Percentiles rank a stretch among this genome's conserved stretches.
These are phyloP conservation scores for Alfaro cultratus DNA, from an alignment of 2,797 vertebrate genomes.

Conservation along the genomic window DNA sequence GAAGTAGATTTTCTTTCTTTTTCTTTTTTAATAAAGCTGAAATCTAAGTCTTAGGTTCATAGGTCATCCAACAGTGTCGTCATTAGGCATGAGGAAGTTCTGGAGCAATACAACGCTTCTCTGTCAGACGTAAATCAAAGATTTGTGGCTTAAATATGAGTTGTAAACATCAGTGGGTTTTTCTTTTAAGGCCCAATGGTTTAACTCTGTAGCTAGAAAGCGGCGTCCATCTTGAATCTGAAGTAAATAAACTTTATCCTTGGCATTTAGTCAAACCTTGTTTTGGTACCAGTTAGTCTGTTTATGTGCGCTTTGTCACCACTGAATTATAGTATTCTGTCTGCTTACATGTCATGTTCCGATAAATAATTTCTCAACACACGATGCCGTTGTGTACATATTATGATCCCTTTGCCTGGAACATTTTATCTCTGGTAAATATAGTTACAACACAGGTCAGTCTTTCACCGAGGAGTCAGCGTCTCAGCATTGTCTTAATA, in stretches of 20 bases:
- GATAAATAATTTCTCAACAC: conserved; percentile 36
- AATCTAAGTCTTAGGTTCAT: background rate
- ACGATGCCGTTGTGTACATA: conserved; percentile 57
- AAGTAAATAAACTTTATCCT: conserved; percentile 17
- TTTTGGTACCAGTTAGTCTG: conserved; percentile 7
- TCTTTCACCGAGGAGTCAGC: conserved; percentile 64
- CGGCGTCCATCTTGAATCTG: background rate
- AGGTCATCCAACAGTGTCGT: background rate
- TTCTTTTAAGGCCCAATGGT: background rate
- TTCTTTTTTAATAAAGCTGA: background rate
- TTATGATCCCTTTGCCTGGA: conserved; percentile 50
- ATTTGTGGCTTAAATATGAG: background rate
- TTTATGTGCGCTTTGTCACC: background rate
- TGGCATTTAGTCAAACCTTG: conserved; percentile 9
- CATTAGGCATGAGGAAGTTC: background rate
- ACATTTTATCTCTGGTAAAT: conserved; percentile 77
- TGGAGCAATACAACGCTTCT: background rate
- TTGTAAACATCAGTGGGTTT: background rate
- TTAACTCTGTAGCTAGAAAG: background rate
- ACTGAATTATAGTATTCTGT: background rate
- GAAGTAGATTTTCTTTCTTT: background rate
- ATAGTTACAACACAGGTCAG: conserved; percentile 71
- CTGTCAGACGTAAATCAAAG: background rate
- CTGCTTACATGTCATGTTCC: conserved; percentile 1
- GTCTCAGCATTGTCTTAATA: conserved; percentile 83